Evolutionary conservation across 2,888 invertebrate species (phyloP), one percentile per base, ranked within the genome.

Genomic region (Eilema caniola): DNA sequence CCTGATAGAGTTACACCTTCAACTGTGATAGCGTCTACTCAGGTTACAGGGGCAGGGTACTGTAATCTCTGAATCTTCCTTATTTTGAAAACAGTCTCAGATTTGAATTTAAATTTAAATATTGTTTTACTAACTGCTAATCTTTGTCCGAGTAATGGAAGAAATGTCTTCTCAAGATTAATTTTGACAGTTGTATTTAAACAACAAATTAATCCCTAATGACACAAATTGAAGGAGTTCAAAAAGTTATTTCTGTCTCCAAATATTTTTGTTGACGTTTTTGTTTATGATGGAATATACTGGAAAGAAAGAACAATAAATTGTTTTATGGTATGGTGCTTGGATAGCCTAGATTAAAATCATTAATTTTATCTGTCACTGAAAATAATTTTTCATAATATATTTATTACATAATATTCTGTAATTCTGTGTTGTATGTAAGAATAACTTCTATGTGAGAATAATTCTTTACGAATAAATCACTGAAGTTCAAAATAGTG

Each of bases 101-200:
- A 53, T 53, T n/a, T 53, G 53, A 53, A 53, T 59, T 28, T 59
- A 7, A 59, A 25, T 25, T 59, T 79, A 60, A 74, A 72, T 60
- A 71, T 76, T 81, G 69, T 76, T 76, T 66, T 62, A 75, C 73
- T 73, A 28, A 16, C 14, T 25, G 16, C 24, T 16, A 59, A 59
- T 59, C 25, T 59, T 59, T 4, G 25, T 20, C 25, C 53, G 25
- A 59, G 25, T 28, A 59, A 59, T 25, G 59, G 25, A 28, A 59
- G 25, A 59, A 24, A 16, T 25, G 16, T 59, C 14, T 0, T 24
- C 25, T 28, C 53, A 53, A 53, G 53, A 53, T 53, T 47, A 47
- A 47, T 47, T 47, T 20, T 47, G 47, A 47, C 47, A 47, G 47
- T 47, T 53, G 20, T n/a, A 53, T n/a, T 53, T n/a, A 53, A 53